Evolutionary conservation across 1,140 invertebrate genomes (phyloP).

Genomic region (Drosophila neocordata): DNA sequence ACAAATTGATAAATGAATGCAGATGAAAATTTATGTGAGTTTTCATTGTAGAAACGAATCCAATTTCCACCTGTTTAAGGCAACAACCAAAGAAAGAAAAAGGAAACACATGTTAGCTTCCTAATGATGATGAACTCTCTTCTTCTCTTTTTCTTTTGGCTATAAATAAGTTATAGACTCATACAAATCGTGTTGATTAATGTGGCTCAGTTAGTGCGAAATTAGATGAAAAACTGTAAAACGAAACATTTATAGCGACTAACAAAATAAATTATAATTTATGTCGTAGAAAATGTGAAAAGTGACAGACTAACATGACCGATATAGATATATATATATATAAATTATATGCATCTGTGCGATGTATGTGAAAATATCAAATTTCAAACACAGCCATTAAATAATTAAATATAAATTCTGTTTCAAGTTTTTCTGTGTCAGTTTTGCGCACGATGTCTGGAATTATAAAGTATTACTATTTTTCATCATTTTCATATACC

Average conservation of each 20-base stretch:
- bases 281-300: conserved; percentile 61
- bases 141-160: conserved; percentile 17
- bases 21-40: conserved; percentile 56
- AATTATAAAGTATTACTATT: conserved; percentile 19
- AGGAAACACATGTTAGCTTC: conserved; percentile 58
- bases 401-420: conserved; percentile 63
- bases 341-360: conserved; percentile 8
- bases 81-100: neutral
- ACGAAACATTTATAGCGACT: conserved; percentile 51
- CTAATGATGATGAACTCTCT: conserved; percentile 33
- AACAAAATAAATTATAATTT: conserved; percentile 71
- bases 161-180: conserved; percentile 60
- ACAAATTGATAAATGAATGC: conserved; percentile 76
- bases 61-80: conserved; percentile 58
- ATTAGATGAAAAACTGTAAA: conserved; percentile 72
- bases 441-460: conserved; percentile 46
- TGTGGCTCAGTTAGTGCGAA: conserved; percentile 67
- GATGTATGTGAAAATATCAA: conserved; percentile 45
- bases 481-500: neutral
- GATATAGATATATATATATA: conserved; percentile 15
- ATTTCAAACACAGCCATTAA: conserved; percentile 69
- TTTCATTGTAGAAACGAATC: conserved; percentile 22
- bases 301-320: conserved; percentile 45
- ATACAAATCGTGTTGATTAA: conserved; percentile 64
- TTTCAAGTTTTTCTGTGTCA: conserved; percentile 21